Conservation (phyloP, 2,797 vertebrate genomes). For the Chiropotes sagulatus region DNA sequence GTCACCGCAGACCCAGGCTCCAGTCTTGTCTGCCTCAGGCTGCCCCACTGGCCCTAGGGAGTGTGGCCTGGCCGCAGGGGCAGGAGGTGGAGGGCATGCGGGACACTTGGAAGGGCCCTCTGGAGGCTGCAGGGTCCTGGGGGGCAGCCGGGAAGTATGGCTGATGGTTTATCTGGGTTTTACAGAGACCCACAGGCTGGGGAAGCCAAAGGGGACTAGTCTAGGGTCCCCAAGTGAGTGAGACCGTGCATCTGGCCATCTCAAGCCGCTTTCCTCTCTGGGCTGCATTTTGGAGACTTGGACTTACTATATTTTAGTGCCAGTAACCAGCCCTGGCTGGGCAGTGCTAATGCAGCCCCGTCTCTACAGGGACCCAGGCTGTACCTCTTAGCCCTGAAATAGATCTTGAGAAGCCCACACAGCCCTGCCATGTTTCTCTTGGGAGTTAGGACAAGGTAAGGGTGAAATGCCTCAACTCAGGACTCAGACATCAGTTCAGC, state of each 20-base stretch:
- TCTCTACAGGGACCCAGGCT: not conserved
- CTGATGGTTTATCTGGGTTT: not conserved
- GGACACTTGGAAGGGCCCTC: not conserved
- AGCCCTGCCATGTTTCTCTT: not conserved
- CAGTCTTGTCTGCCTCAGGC: constrained; percentile 38
- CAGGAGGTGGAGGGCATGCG: not conserved
- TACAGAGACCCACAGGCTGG: not conserved
- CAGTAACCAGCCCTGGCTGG: not conserved
- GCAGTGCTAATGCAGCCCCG: not conserved
- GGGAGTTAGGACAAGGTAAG: not conserved
- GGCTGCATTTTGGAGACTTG: not conserved
- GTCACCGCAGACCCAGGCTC: constrained; percentile 70
- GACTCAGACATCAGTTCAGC: not conserved
- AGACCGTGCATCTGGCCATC: not conserved
- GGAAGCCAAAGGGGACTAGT: not conserved
- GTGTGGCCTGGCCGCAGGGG: not conserved
- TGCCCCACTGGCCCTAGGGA: not conserved
- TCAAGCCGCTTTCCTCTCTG: not conserved
- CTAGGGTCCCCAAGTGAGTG: not conserved
- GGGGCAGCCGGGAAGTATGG: fast-evolving
- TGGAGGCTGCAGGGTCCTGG: not conserved
- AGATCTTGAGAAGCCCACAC: not conserved
- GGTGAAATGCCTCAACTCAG: not conserved
- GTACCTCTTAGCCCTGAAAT: not conserved
- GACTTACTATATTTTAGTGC: not conserved